Conservation (phyloP, 2,113 vertebrate genomes). For the Xenopus borealis region DNA sequence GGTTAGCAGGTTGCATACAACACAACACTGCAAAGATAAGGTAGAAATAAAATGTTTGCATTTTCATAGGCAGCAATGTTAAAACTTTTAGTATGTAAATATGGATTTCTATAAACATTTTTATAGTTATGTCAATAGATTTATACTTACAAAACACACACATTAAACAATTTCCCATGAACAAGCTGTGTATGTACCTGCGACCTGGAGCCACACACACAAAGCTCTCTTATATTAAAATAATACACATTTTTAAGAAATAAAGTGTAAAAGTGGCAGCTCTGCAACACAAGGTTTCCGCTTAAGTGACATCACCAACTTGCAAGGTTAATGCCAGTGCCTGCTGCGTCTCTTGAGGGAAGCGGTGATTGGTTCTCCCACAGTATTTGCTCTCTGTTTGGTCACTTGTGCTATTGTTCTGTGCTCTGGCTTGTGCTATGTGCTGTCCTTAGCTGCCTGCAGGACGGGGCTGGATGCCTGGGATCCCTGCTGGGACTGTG, state of each 20-base stretch:
- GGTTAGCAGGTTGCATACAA: constrained; percentile 28
- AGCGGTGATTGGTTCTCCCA: background rate
- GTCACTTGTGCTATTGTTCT: constrained; percentile 62
- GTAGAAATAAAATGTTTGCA: constrained; percentile 12
- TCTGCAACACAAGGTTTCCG: constrained; percentile 5
- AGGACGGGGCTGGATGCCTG: constrained; percentile 52
- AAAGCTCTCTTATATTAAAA: constrained; percentile 33
- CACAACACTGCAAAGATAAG: constrained; percentile 6
- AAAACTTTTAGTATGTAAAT: constrained; percentile 26
- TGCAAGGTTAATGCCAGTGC: constrained; percentile 1
- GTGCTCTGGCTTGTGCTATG: constrained; percentile 59
- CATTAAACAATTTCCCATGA: constrained; percentile 9
- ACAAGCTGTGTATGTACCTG: background rate
- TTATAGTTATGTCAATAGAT: constrained; percentile 25
- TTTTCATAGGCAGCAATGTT: constrained; percentile 35
- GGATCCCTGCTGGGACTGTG: constrained; percentile 56
- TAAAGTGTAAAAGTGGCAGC: constrained; percentile 45
- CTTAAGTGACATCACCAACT: background rate
- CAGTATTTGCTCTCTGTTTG: constrained; percentile 23
- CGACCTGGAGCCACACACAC: background rate
- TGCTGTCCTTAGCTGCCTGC: constrained; percentile 64
- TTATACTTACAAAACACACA: constrained; percentile 44
- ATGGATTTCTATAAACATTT: constrained; percentile 44
- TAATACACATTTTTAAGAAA: constrained; percentile 41
- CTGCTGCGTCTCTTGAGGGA: background rate